A percentile compares a stretch with the other conserved stretches of the same genome.
Conservation (phyloP, 2,113 vertebrate genomes). For the Elephas maximus region DNA sequence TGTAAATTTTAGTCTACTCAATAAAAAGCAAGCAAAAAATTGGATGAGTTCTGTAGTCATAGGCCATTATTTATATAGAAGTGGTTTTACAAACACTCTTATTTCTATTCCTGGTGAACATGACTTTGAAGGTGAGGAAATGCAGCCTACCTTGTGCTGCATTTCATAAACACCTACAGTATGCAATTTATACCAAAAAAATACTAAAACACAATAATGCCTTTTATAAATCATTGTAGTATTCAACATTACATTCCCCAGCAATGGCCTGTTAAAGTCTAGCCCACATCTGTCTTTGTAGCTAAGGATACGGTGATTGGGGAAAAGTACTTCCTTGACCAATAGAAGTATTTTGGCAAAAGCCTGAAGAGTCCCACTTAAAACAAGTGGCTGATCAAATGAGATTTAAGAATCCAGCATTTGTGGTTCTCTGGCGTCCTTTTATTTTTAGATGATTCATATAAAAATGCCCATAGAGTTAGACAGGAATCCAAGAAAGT, state of each 20-base stretch:
- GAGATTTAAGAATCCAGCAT: neutral
- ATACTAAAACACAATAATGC: neutral
- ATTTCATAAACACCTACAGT: conserved; percentile 65
- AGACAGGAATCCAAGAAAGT: neutral
- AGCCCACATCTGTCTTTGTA: neutral
- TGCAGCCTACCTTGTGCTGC: conserved; percentile 19
- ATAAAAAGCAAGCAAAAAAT: conserved; percentile 25
- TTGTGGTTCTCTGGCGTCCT: neutral
- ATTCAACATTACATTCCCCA: neutral
- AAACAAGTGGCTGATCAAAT: neutral
- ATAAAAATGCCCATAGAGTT: neutral
- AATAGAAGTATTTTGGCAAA: neutral
- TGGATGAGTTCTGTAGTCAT: neutral
- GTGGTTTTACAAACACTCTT: conserved; percentile 43
- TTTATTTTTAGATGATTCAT: neutral
- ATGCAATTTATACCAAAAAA: conserved; percentile 26
- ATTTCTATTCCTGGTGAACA: neutral
- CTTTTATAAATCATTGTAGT: neutral
- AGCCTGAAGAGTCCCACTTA: neutral
- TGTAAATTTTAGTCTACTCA: conserved; percentile 48
- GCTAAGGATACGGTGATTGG: neutral
- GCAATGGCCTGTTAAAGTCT: neutral
- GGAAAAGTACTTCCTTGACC: neutral
- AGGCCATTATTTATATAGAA: conserved; percentile 49
- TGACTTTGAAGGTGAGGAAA: conserved; percentile 67